phyloP scores from a whole-genome alignment of 2,113 vertebrate species.

The Spea multiplicata region DNA sequence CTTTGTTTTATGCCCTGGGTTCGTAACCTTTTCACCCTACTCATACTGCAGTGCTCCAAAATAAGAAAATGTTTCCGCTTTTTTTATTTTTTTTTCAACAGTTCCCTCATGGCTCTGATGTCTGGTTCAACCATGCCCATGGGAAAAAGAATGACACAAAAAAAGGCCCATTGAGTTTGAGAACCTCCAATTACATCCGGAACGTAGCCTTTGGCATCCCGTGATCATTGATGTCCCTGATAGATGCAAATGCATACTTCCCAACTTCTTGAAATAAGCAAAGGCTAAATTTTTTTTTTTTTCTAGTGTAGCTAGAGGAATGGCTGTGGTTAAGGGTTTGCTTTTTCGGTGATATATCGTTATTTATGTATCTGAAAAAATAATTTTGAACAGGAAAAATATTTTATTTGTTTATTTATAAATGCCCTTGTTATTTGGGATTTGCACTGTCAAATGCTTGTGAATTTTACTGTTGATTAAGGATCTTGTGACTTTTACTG shows the following conservation, averaged over 20 bases:
- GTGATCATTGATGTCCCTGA: neutral
- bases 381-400: too few relatives aligned
- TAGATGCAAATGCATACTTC: neutral
- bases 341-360: too few relatives aligned
- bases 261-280: too few relatives aligned
- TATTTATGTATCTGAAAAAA: too few relatives aligned
- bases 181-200: slow-evolving; percentile 4
- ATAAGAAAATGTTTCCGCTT: slow-evolving; percentile 33
- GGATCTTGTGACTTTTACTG: too few relatives aligned
- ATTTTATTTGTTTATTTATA: too few relatives aligned
- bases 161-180: slow-evolving; percentile 11
- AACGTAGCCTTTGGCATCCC: neutral
- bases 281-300: too few relatives aligned
- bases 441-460: too few relatives aligned
- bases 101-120: slow-evolving; percentile 1
- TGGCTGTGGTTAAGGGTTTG: too few relatives aligned
- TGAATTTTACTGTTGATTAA: too few relatives aligned
- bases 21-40: slow-evolving; percentile 43
- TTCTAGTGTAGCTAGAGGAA: too few relatives aligned
- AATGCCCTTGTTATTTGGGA: too few relatives aligned
- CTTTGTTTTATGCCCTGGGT: slow-evolving; percentile 36
- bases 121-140: neutral
- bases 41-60: slow-evolving; percentile 28
- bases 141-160: slow-evolving; percentile 13
- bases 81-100: slow-evolving; percentile 3